Base-by-base conservation (phyloP, 2,113 vertebrate genomes). In the Megaceryle maxima region DNA sequence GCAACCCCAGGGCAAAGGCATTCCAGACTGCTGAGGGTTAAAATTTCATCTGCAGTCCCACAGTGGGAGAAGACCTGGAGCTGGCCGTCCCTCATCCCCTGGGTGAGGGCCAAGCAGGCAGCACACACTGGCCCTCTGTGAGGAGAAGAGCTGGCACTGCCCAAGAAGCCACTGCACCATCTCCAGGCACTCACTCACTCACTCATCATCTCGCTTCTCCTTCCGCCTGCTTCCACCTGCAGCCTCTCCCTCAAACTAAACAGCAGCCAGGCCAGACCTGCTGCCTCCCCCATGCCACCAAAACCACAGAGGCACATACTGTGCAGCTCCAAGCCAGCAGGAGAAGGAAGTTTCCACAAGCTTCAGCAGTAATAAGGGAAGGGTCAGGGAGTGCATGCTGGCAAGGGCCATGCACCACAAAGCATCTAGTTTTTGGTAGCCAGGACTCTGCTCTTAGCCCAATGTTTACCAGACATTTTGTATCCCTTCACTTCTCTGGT, bases 181-280 rank as follows among this genome's bases (percentile, higher is more conserved):
- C 76, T 95, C 67, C 43, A 31, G 41, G 20, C 46, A 33, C 19
- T 64, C 59, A 75, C n/a, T 66, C 56, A 26, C 28, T 83, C 81
- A 72, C 59, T 39, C 15, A 0, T 87, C 88, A 13, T 82, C 78
- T 76, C 16, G 2, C 77, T 64, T 82, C 93, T 94, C 41, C 82
- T 83, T 59, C 69, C 1, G 9, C 39, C 73, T 35, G 7, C 41
- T 94, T 83, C 84, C 39, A 41, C 39, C 88, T 75, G 41, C 51
- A 73, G 91, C 92, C 88, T 63, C 73, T 95, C 91, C 92, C 95
- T 92, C 94, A 87, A 94, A 85, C 81, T 63, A 97, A 97, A 97
- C 83, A 79, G 29, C 11, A 85, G 21, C 13, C 1, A 3, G 46
- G 77, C 39, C 89, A 85, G 76, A 96, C 68, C 83, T 90, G 72